Conservation (phyloP, 2,113 vertebrate genomes). For the Uropsilus gracilis region DNA sequence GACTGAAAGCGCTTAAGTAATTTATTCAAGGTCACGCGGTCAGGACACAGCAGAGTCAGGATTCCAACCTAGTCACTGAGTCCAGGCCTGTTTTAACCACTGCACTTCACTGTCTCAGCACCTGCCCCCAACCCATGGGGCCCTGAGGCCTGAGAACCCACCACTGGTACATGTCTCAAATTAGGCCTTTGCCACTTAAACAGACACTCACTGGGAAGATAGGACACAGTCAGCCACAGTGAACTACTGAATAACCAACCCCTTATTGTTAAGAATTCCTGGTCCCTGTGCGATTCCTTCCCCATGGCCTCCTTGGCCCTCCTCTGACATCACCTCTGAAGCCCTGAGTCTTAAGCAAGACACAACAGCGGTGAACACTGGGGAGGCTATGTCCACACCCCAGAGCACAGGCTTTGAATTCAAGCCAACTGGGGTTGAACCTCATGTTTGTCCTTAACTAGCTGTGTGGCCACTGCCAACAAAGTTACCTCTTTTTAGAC, state of each 20-base stretch:
- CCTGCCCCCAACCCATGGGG: neutral
- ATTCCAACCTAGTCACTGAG: neutral
- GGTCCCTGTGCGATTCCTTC: neutral
- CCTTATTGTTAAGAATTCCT: neutral
- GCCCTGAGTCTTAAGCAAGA: neutral
- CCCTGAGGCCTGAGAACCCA: neutral
- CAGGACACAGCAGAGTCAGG: neutral
- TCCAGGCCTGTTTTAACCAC: neutral
- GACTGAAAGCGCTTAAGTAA: neutral
- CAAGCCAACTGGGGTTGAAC: neutral
- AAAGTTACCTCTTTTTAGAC: neutral
- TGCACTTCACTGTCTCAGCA: neutral
- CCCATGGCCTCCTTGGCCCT: neutral
- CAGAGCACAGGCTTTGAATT: neutral
- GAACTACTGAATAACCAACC: neutral
- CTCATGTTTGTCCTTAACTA: neutral
- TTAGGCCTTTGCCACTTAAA: neutral
- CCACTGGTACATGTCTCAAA: neutral
- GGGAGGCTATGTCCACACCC: neutral
- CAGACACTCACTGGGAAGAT: neutral
- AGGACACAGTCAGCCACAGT: neutral
- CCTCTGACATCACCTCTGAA: neutral
- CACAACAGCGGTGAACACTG: neutral
- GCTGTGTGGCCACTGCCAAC: neutral
- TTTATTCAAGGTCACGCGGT: constrained; percentile 16